These are phyloP conservation scores for Scarus forsteni DNA, from an alignment of 2,797 vertebrate species.

Conservation along the genomic window DNA sequence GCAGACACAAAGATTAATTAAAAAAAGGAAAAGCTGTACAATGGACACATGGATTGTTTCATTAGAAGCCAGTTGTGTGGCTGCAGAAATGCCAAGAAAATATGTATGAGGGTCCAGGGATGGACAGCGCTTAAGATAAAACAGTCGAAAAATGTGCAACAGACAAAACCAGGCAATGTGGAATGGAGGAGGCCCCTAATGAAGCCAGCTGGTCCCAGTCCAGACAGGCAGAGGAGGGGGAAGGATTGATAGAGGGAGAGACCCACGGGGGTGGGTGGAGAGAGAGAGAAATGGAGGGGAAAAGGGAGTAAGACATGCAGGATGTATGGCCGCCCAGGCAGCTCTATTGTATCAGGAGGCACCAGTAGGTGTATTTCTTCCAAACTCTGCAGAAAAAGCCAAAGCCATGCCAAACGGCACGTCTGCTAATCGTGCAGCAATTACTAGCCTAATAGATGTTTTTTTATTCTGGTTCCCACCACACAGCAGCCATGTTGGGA, in stretches of 20 bases:
- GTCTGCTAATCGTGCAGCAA: slow-evolving; percentile 89
- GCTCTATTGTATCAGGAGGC: slow-evolving; percentile 90
- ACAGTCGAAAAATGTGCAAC: slow-evolving; percentile 88
- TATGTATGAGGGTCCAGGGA: slow-evolving; percentile 85
- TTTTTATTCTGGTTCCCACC: slow-evolving; percentile 64
- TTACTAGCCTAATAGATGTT: slow-evolving; percentile 89
- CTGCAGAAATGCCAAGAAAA: slow-evolving; percentile 86
- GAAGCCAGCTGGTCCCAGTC: slow-evolving; percentile 90
- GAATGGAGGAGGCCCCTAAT: slow-evolving; percentile 86
- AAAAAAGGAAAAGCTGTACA: slow-evolving; percentile 83
- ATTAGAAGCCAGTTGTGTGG: slow-evolving; percentile 86
- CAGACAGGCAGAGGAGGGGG: slow-evolving; percentile 86
- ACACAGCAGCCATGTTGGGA: slow-evolving; percentile 78
- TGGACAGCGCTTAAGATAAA: slow-evolving; percentile 89
- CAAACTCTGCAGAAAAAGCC: slow-evolving; percentile 82
- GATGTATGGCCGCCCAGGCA: slow-evolving; percentile 86
- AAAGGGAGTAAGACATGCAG: slow-evolving; percentile 83
- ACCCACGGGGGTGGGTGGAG: slow-evolving; percentile 74
- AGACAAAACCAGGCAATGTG: slow-evolving; percentile 87
- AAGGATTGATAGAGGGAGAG: slow-evolving; percentile 82
- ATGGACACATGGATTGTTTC: slow-evolving; percentile 86
- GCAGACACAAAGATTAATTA: slow-evolving; percentile 87
- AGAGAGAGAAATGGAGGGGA: slow-evolving; percentile 71
- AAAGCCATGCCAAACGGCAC: slow-evolving; percentile 83
- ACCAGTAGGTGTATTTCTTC: slow-evolving; percentile 88